A percentile compares a stretch with the other conserved stretches of the same genome.
phyloP scores from a whole-genome alignment of 2,888 invertebrate genomes.

The Caenorhabditis japonica region DNA sequence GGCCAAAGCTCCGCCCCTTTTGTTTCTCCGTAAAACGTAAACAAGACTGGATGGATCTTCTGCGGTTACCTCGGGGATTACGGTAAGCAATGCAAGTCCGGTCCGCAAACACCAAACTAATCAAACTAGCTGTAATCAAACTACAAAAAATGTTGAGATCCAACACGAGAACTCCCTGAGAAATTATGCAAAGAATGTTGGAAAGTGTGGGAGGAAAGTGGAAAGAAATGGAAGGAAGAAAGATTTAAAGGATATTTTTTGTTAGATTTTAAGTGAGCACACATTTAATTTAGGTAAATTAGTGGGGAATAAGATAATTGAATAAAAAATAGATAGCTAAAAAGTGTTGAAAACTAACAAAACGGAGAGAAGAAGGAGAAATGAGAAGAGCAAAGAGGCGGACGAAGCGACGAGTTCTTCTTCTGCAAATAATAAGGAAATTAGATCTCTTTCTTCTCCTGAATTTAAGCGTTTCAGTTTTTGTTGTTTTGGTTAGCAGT shows the following conservation, averaged over 20 bases:
- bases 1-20: too few relatives aligned
- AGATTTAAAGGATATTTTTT: conserved; percentile 12
- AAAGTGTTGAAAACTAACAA: conserved; percentile 11
- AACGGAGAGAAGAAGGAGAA: conserved; percentile 1
- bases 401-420: conserved; percentile 19
- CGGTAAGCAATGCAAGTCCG: too few relatives aligned
- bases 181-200: conserved; percentile 5
- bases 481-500: not conserved
- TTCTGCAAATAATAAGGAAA: conserved; percentile 14
- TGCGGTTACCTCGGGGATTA: too few relatives aligned
- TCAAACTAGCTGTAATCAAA: too few relatives aligned
- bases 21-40: too few relatives aligned
- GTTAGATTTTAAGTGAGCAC: conserved; percentile 22
- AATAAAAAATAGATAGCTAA: not conserved
- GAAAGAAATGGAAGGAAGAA: conserved; percentile 13
- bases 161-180: conserved; percentile 38
- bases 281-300: conserved; percentile 24
- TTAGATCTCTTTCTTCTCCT: not conserved
- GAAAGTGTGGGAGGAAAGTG: not conserved
- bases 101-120: too few relatives aligned
- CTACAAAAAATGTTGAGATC: conserved; percentile 11
- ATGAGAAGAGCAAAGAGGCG: conserved; percentile 4
- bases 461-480: not conserved
- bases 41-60: too few relatives aligned
- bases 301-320: conserved; percentile 9